phyloP scores from a whole-genome alignment of 2,888 invertebrate genomes.

The Hoplodrina ambigua region DNA sequence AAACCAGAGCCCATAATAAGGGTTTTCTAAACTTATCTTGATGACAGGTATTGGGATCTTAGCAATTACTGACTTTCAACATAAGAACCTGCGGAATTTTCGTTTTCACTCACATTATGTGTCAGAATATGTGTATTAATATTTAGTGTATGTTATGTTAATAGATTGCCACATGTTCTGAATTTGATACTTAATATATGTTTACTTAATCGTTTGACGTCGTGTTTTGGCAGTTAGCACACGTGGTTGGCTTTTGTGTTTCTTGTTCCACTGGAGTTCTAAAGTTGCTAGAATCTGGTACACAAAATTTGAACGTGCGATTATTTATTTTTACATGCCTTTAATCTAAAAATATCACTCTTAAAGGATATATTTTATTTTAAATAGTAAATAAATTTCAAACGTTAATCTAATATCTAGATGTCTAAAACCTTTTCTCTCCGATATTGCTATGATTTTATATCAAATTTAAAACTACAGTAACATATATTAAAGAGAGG shows the following conservation, averaged over 20 bases:
- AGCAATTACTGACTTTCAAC: neutral
- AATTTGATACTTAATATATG: slow-evolving; percentile 30
- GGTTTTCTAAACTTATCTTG: too few relatives aligned
- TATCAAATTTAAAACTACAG: too few relatives aligned
- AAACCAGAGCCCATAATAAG: neutral
- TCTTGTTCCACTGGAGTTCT: slow-evolving; percentile 15
- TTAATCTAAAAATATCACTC: neutral
- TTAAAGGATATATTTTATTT: too few relatives aligned
- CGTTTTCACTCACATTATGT: slow-evolving; percentile 20
- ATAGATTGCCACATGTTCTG: slow-evolving; percentile 36
- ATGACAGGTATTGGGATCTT: neutral
- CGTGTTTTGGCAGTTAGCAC: slow-evolving; percentile 50
- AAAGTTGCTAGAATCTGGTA: neutral
- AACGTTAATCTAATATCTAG: too few relatives aligned
- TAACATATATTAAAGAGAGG: too few relatives aligned
- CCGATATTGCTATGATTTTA: too few relatives aligned
- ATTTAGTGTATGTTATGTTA: slow-evolving; percentile 28
- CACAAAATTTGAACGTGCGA: neutral
- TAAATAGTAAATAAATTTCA: too few relatives aligned
- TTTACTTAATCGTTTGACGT: slow-evolving; percentile 46
- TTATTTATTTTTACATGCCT: neutral
- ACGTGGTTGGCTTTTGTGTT: slow-evolving; percentile 19
- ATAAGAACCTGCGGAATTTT: neutral
- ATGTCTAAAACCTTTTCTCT: too few relatives aligned
- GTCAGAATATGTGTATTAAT: slow-evolving; percentile 25